Evolutionary conservation across 2,113 vertebrate species (phyloP).

Genomic region (Pteropus alecto): DNA sequence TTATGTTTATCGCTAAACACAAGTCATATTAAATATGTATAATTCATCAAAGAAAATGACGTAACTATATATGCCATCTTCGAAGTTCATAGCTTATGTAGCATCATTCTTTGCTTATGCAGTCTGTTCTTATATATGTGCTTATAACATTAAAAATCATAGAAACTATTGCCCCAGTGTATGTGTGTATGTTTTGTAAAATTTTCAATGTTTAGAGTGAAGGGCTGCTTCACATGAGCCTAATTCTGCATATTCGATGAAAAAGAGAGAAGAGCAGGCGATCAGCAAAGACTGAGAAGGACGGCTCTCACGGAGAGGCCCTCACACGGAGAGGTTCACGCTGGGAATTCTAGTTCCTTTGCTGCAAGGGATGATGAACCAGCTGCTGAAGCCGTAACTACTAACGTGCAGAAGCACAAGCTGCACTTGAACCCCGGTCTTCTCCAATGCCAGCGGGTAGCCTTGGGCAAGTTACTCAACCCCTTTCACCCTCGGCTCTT

Average conservation of each 20-base stretch:
- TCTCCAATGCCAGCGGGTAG: neutral
- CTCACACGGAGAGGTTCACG: neutral
- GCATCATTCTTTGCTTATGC: neutral
- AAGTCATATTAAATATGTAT: neutral
- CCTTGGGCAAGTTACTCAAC: neutral
- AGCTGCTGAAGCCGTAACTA: neutral
- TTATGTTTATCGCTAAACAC: neutral
- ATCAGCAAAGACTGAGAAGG: neutral
- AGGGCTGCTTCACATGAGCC: neutral
- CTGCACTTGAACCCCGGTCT: rapidly evolving
- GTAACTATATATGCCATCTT: neutral
- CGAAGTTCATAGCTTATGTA: neutral
- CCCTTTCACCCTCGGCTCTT: neutral
- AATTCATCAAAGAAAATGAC: neutral
- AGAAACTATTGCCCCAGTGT: neutral
- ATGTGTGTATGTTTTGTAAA: neutral
- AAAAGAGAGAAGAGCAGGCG: neutral
- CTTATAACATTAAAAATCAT: neutral
- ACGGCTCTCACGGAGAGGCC: neutral
- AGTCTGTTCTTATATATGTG: neutral
- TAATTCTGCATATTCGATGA: neutral
- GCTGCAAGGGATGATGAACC: neutral
- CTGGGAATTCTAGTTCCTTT: neutral
- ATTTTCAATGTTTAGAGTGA: neutral
- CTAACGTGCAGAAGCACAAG: neutral